A percentile compares a stretch with the other conserved stretches of the same genome.
Evolutionary conservation across 2,888 invertebrate species (phyloP).

Genomic region (Trachelus troglodyta): DNA sequence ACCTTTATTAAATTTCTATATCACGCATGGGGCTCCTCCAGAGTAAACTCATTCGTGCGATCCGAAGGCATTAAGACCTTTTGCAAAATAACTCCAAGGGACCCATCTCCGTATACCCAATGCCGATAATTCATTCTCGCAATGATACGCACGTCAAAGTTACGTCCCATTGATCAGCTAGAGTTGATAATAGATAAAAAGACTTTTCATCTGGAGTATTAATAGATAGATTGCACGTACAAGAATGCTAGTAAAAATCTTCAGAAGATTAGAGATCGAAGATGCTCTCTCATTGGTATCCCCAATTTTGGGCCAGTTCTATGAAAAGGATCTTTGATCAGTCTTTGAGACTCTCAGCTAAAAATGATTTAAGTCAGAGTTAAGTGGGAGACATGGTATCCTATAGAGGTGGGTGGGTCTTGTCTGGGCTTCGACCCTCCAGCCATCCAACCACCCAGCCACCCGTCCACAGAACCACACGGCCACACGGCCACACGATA

Average conservation of each 20-base stretch:
- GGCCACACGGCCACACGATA: slow-evolving; percentile 53
- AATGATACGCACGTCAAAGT: background rate
- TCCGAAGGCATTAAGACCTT: too few relatives aligned
- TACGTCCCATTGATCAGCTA: background rate
- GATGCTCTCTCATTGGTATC: too few relatives aligned
- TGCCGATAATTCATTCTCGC: background rate
- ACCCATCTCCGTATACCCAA: background rate
- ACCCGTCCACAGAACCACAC: slow-evolving; percentile 28
- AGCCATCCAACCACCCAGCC: slow-evolving; percentile 24
- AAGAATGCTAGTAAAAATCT: background rate
- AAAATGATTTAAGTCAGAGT: slow-evolving; percentile 29
- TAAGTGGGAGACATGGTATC: slow-evolving; percentile 47
- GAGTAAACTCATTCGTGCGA: background rate
- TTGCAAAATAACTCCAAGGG: background rate
- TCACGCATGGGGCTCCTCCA: background rate
- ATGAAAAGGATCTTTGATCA: background rate
- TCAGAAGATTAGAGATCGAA: background rate
- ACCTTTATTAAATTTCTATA: slow-evolving; percentile 19
- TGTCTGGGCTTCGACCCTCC: slow-evolving; percentile 59
- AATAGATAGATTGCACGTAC: background rate
- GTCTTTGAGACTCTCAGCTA: background rate
- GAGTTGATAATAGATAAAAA: background rate
- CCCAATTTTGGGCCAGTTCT: background rate
- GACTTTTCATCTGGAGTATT: background rate
- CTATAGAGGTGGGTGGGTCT: slow-evolving; percentile 47